Conservation (phyloP, 2,113 vertebrate genomes). For the Periophthalmus modestus region DNA sequence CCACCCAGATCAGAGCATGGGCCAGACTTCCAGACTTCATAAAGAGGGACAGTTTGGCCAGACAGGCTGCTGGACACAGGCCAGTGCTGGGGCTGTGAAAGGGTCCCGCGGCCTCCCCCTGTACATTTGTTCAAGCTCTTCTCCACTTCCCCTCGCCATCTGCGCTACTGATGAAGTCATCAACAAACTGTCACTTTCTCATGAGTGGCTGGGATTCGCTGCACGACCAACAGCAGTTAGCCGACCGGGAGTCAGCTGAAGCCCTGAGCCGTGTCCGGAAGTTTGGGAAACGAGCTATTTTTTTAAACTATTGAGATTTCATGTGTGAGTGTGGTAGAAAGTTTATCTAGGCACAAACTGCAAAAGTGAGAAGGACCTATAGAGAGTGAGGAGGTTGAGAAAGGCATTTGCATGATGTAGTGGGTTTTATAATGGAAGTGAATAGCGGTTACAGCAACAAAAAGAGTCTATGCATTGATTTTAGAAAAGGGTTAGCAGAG, state of each 20-base stretch:
- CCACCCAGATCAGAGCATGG: slow-evolving; percentile 18
- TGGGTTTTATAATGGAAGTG: neutral
- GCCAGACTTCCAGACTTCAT: slow-evolving; percentile 36
- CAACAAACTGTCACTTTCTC: slow-evolving; percentile 71
- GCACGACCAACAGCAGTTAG: slow-evolving; percentile 42
- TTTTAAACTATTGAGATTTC: neutral
- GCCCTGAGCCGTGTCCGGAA: slow-evolving; percentile 28
- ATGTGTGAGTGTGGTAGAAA: neutral
- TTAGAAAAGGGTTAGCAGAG: too few relatives aligned
- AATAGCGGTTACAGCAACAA: neutral
- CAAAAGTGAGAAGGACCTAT: slow-evolving; percentile 2
- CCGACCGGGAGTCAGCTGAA: slow-evolving; percentile 31
- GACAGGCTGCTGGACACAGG: slow-evolving; percentile 51
- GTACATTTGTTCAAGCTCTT: slow-evolving; percentile 64
- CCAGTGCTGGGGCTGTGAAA: slow-evolving; percentile 66
- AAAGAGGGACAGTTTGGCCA: slow-evolving; percentile 29
- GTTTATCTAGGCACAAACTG: slow-evolving; percentile 18
- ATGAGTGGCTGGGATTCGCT: slow-evolving; percentile 52
- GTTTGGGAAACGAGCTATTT: slow-evolving; percentile 40
- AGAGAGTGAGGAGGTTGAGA: neutral
- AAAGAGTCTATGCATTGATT: too few relatives aligned
- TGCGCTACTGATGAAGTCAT: slow-evolving; percentile 74
- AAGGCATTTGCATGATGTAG: too few relatives aligned
- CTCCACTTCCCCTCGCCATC: slow-evolving; percentile 64
- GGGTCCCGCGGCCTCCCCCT: slow-evolving; percentile 59